Evolutionary conservation across 2,888 invertebrate genomes (phyloP).

Genomic region (Neoascia interrupta): DNA sequence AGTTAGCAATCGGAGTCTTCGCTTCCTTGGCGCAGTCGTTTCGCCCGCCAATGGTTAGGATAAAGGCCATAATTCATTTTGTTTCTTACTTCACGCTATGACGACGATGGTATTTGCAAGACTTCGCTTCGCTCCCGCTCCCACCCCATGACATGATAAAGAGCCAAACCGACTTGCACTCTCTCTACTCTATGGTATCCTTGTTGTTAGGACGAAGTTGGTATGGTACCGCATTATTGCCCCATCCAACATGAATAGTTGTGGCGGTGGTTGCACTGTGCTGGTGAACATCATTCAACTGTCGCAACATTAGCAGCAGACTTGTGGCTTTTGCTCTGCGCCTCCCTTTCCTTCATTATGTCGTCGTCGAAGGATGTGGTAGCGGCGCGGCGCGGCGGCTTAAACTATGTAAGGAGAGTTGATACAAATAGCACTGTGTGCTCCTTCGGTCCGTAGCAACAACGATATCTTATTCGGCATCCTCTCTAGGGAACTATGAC

Average conservation of each 20-base stretch:
- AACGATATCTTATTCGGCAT: constrained; percentile 6
- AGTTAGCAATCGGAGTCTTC: constrained; percentile 1
- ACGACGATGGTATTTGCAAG: constrained; percentile 34
- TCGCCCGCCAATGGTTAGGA: constrained; percentile 44
- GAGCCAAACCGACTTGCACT: constrained; percentile 25
- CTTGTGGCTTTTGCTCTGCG: constrained; percentile 66
- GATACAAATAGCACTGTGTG: constrained; percentile 43
- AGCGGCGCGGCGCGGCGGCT: too few relatives aligned
- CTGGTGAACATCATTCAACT: constrained; percentile 62
- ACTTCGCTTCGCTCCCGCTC: not conserved
- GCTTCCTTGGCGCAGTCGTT: constrained; percentile 8
- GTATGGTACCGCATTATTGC: constrained; percentile 54
- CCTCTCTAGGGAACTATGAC: constrained; percentile 58
- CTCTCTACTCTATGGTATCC: constrained; percentile 28
- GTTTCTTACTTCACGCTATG: constrained; percentile 50
- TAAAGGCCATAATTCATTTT: constrained; percentile 62
- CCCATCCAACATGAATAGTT: constrained; percentile 51
- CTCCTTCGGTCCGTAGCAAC: constrained; percentile 15
- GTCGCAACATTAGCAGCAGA: constrained; percentile 67
- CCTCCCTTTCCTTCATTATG: constrained; percentile 21
- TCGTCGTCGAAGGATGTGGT: not conserved
- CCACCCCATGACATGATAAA: constrained; percentile 43
- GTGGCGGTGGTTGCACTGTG: constrained; percentile 39
- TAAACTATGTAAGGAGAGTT: constrained; percentile 17
- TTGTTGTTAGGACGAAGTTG: constrained; percentile 17